Evolutionary conservation across 2,113 vertebrate species (phyloP).

Genomic region (Sphyrna mokarran): DNA sequence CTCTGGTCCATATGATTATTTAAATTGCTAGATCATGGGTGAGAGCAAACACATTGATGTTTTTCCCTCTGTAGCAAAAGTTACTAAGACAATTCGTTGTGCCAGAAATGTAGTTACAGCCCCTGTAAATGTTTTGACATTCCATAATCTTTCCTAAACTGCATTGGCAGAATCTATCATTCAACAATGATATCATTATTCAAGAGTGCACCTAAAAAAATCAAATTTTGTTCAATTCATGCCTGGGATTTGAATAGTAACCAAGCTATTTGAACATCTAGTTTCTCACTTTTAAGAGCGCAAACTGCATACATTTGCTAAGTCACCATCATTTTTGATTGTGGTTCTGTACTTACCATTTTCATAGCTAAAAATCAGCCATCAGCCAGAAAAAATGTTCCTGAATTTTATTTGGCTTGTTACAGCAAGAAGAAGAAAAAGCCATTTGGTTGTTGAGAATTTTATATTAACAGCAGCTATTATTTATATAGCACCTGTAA

Average conservation of each 20-base stretch:
- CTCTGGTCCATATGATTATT: not conserved
- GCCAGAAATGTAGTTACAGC: not conserved
- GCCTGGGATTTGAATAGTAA: not conserved
- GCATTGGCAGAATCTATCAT: no score
- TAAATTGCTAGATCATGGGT: not conserved
- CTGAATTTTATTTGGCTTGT: not conserved
- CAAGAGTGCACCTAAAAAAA: no score
- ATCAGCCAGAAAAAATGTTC: not conserved
- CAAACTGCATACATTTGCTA: not conserved
- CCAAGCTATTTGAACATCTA: not conserved
- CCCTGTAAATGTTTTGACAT: not conserved
- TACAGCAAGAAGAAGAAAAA: not conserved
- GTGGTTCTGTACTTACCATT: not conserved
- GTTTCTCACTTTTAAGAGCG: not conserved
- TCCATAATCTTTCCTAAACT: no score
- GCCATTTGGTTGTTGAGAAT: not conserved
- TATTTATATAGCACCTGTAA: no score
- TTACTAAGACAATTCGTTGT: not conserved
- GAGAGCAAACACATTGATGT: not conserved
- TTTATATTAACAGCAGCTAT: not conserved
- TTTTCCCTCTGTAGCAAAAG: not conserved
- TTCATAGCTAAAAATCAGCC: no score
- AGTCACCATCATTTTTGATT: not conserved
- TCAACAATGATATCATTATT: no score
- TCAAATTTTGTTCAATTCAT: no score